phyloP scores from a whole-genome alignment of 2,113 vertebrate species.

The Panthera leo region DNA sequence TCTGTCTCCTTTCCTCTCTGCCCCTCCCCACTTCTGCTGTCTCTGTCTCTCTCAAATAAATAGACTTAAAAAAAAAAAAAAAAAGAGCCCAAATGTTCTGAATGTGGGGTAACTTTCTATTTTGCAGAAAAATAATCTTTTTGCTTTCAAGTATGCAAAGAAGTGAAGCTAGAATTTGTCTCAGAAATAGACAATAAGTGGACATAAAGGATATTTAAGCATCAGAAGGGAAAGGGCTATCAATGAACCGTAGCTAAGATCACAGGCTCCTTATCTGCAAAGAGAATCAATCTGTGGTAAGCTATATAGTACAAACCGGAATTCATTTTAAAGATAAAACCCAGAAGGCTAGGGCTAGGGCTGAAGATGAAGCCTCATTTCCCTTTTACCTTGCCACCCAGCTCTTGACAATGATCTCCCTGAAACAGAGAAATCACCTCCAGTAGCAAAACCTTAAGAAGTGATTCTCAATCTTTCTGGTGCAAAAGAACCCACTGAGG shows the following conservation, averaged over 20 bases:
- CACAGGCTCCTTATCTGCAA: slow-evolving; percentile 31
- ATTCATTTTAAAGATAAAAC: slow-evolving; percentile 58
- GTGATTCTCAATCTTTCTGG: background rate
- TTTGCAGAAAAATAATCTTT: background rate
- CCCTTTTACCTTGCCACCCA: background rate
- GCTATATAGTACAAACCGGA: background rate
- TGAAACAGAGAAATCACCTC: background rate
- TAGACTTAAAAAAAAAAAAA: background rate
- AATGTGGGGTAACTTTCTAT: background rate
- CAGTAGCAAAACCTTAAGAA: background rate
- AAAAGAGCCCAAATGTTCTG: background rate
- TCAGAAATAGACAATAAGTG: slow-evolving; percentile 41
- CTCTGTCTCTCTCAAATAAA: too few species aligned
- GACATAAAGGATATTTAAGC: slow-evolving; percentile 27
- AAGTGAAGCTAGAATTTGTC: slow-evolving; percentile 19
- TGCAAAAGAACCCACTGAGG: background rate
- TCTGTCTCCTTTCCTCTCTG: too few species aligned
- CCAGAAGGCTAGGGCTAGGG: background rate
- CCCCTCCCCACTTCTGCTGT: too few species aligned
- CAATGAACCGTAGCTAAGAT: slow-evolving; percentile 1
- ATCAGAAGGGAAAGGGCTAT: slow-evolving; percentile 25
- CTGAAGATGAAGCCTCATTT: background rate
- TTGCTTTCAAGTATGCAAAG: background rate
- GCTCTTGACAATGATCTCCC: background rate
- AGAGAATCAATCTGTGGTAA: slow-evolving; percentile 51